Percentiles rank a stretch among this genome's conserved stretches.
These are phyloP conservation scores for Potamarius usumacintae DNA, from an alignment of 2,113 vertebrate genomes.

Conservation along the genomic window DNA sequence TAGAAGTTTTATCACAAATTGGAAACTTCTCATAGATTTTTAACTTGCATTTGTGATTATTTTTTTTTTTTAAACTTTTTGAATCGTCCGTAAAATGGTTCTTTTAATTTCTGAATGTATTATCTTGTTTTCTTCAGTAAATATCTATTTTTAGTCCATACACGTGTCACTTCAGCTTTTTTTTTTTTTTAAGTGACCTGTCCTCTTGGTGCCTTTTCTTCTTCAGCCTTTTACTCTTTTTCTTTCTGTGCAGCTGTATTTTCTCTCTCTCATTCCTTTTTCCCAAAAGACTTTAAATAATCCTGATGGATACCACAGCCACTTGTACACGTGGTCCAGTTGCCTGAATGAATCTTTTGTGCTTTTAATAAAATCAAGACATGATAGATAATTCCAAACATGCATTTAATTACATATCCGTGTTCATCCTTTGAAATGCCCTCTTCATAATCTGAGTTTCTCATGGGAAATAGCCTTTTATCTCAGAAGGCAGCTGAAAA, in stretches of 20 bases:
- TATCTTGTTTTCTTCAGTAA: neutral
- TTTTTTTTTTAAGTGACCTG: no score
- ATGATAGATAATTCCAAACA: conserved; percentile 39
- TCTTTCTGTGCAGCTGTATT: conserved; percentile 16
- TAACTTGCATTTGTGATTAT: neutral
- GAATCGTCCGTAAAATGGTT: neutral
- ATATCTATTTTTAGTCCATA: neutral
- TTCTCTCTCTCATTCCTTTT: neutral
- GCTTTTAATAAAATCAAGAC: conserved; percentile 39
- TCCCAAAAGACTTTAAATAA: conserved; percentile 27
- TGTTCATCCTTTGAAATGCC: neutral
- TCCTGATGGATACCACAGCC: neutral
- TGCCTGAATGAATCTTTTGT: conserved; percentile 24
- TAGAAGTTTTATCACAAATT: neutral
- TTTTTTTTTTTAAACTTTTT: no score
- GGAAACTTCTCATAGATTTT: neutral
- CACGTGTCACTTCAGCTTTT: neutral
- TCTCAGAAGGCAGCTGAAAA: neutral
- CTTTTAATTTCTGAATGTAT: neutral
- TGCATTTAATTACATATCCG: conserved; percentile 38
- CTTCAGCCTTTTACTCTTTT: neutral
- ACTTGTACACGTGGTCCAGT: conserved; percentile 18
- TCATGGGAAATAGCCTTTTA: neutral
- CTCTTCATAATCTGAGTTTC: neutral
- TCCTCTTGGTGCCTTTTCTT: neutral